phyloP scores from a whole-genome alignment of 30 jellyfish, hydroid and myxozoan genomes.

The Cassiopea xamachana region DNA sequence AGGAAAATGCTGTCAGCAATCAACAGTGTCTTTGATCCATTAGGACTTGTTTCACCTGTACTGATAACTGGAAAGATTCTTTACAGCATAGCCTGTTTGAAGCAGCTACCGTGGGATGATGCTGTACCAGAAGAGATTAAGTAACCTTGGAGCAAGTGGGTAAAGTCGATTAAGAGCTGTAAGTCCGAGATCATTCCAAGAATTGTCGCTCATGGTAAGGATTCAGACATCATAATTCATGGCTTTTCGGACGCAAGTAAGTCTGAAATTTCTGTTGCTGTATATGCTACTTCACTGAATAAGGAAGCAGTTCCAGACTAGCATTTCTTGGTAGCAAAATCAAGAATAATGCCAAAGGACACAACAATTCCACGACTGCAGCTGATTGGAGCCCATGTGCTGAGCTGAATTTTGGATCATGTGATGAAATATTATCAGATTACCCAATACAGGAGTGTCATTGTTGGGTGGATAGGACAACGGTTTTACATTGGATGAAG shows the following conservation, averaged over 20 bases:
- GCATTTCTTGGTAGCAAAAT: conserved; percentile 56
- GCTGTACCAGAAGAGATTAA: conserved; percentile 43
- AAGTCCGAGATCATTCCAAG: conserved; percentile 33
- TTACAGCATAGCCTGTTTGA: conserved; percentile 64
- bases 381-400: conserved; percentile 66
- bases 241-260: conserved; percentile 58
- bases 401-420: conserved; percentile 36
- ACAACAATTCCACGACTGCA: conserved; percentile 69
- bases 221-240: conserved; percentile 35
- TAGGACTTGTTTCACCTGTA: conserved; percentile 81
- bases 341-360: conserved; percentile 48
- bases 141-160: conserved; percentile 57
- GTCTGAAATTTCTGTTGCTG: conserved; percentile 32
- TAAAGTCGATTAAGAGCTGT: conserved; percentile 25
- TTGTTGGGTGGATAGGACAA: conserved; percentile 75
- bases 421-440: conserved; percentile 6
- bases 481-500: conserved; percentile 63
- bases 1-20: conserved; percentile 68
- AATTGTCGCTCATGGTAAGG: conserved; percentile 40
- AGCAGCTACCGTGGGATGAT: conserved; percentile 70
- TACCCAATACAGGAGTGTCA: not conserved
- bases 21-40: conserved; percentile 45
- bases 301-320: conserved; percentile 28
- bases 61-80: conserved; percentile 67
- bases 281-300: conserved; percentile 6